Evolutionary conservation across 2,797 vertebrate species (phyloP).

Genomic region (Tadarida brasiliensis): DNA sequence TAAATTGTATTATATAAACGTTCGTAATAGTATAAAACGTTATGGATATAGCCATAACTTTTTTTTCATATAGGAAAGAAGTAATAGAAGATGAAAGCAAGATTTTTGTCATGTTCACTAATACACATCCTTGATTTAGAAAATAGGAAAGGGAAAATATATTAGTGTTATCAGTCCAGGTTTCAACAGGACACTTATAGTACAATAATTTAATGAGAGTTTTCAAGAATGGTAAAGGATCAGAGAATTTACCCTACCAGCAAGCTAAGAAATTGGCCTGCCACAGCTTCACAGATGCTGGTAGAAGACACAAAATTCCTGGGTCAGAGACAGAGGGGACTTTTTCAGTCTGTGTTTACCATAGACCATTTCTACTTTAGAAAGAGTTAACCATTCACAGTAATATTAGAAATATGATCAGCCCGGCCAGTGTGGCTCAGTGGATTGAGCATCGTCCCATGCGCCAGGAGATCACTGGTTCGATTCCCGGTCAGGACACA

Average conservation of each 20-base stretch:
- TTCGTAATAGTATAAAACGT: background rate
- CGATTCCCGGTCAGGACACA: too few relatives aligned
- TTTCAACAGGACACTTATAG: background rate
- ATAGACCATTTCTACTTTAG: background rate
- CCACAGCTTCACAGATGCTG: background rate
- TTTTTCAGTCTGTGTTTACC: background rate
- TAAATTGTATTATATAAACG: background rate
- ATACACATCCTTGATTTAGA: background rate
- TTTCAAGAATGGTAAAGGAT: background rate
- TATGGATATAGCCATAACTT: background rate
- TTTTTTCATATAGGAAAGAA: constrained; percentile 19
- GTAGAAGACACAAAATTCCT: background rate
- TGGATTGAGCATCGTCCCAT: too few relatives aligned
- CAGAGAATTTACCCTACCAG: background rate
- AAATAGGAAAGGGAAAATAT: background rate
- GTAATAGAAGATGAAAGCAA: background rate
- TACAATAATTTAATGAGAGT: background rate
- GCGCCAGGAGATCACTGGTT: too few relatives aligned
- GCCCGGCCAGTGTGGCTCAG: too few relatives aligned
- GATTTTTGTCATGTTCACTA: constrained; percentile 3
- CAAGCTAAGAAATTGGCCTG: background rate
- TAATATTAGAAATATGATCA: background rate
- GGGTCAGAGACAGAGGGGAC: constrained; percentile 3
- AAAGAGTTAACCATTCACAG: constrained; percentile 11
- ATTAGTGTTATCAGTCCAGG: background rate